A percentile compares a stretch with the other conserved stretches of the same genome.
phyloP scores from a whole-genome alignment of 2,797 vertebrate species.

The Simalia tracyae region DNA sequence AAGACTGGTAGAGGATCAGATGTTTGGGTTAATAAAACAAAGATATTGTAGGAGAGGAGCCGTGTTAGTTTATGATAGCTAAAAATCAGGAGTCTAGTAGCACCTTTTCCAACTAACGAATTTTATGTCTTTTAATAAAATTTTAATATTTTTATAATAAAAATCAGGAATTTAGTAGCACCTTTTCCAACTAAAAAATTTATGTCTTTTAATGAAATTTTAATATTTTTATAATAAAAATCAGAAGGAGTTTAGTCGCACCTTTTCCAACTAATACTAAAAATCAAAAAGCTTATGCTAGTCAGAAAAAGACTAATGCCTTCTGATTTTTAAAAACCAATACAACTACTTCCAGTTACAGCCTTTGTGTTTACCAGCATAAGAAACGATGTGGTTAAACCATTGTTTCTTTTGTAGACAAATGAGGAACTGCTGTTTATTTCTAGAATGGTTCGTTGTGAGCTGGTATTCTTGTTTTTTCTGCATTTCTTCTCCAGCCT shows the following conservation, averaged over 20 bases:
- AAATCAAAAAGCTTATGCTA: neutral
- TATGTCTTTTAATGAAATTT: neutral
- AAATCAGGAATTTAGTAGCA: neutral
- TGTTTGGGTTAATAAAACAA: no score
- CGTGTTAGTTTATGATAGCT: no score
- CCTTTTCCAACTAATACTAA: neutral
- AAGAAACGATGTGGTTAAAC: neutral
- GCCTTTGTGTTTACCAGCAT: neutral
- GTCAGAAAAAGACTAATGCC: neutral
- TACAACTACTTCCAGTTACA: neutral
- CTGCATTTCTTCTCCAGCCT: neutral
- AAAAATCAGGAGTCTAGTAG: no score
- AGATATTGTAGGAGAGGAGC: no score
- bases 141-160: neutral
- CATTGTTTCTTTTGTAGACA: neutral
- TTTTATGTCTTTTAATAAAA: neutral
- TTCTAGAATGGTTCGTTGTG: neutral
- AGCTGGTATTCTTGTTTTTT: neutral
- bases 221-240: neutral
- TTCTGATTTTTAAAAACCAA: neutral
- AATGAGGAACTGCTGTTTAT: neutral
- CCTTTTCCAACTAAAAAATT: neutral
- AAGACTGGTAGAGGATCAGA: no score
- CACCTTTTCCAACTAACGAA: no score
- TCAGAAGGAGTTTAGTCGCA: neutral